Evolutionary conservation across 2,113 vertebrate genomes (phyloP), one percentile per base, ranked within the genome.

Genomic region (Sinocyclocheilus anophthalmus): DNA sequence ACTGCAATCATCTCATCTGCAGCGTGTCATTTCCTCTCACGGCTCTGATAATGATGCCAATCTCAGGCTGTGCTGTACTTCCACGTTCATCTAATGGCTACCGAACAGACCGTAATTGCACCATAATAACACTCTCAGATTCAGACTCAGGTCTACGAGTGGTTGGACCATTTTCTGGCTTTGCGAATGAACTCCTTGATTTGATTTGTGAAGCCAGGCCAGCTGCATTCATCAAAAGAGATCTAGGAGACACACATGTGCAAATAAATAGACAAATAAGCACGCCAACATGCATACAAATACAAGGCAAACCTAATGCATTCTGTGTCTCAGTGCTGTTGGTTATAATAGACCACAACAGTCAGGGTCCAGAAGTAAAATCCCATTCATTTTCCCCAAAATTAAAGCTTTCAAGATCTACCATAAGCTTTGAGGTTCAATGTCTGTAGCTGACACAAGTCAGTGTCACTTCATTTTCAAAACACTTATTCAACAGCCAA

Each of bases 121-220:
- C 77, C 18, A 10, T 80, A 63, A 80, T 80, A n/a, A 80, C 53
- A 22, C 77, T 63, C 30, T 61, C 20, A 80, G 77, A 24, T 80
- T 80, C 77, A 80, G 39, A 39, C 39, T 80, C 77, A 80, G 22
- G 37, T 24, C 55, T 39, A 20, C 3, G 30, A 61, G 3, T 42
- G 20, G 20, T 63, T 80, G 33, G 33, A 80, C 57, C 57, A 24
- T 42, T 42, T 24, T 63, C 55, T 16, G 77, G 6, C 20, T 22
- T 33, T 24, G 10, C 24, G 33, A 80, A 55, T 16, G 37, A 61
- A 61, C 20, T 61, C 18, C 33, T 16, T 63, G 12, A 42, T 22
- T 9, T 1, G 37, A 73, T 12, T 5, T 10, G 37, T 22, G 33
- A n/a, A 72, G 10, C 20, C 37, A 72, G 20, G 69, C 70, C 70